Evolutionary conservation across 2,113 vertebrate genomes (phyloP).

Genomic region (Brachyhypopomus occidentalis): DNA sequence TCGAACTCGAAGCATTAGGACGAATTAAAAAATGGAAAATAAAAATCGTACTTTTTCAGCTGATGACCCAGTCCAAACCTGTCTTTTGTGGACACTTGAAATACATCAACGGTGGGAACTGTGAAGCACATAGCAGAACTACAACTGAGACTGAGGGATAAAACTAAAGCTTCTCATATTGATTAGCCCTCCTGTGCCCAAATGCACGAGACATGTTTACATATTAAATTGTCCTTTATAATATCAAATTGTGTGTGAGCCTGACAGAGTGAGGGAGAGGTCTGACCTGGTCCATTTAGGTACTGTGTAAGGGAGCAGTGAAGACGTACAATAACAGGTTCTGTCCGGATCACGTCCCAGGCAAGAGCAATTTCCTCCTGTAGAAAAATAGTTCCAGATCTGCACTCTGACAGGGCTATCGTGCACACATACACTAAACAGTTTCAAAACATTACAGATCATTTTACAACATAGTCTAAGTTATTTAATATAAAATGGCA

Average conservation of each 20-base stretch:
- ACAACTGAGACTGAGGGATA: neutral
- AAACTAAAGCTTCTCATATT: neutral
- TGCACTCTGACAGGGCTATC: too few relatives aligned
- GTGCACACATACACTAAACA: neutral
- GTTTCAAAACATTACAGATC: neutral
- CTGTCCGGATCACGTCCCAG: constrained; percentile 88
- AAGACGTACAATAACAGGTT: constrained; percentile 86
- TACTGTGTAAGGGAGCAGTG: constrained; percentile 91
- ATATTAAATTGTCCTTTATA: neutral
- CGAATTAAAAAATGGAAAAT: neutral
- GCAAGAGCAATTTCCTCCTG: constrained; percentile 91
- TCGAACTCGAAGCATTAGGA: too few relatives aligned
- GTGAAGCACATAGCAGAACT: constrained; percentile 9
- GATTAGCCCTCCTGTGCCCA: neutral
- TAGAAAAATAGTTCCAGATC: constrained; percentile 27
- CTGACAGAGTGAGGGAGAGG: constrained; percentile 38
- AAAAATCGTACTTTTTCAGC: constrained; percentile 81
- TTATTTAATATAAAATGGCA: constrained; percentile 1
- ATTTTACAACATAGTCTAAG: neutral
- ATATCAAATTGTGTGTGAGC: constrained; percentile 56
- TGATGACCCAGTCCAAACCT: constrained; percentile 89
- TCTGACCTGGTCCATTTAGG: constrained; percentile 87
- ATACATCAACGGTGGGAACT: constrained; percentile 90
- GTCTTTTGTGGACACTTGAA: constrained; percentile 89
- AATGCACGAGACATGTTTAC: neutral